Conservation (phyloP, 2,888 invertebrate genomes). For the Monochamus alternatus region DNA sequence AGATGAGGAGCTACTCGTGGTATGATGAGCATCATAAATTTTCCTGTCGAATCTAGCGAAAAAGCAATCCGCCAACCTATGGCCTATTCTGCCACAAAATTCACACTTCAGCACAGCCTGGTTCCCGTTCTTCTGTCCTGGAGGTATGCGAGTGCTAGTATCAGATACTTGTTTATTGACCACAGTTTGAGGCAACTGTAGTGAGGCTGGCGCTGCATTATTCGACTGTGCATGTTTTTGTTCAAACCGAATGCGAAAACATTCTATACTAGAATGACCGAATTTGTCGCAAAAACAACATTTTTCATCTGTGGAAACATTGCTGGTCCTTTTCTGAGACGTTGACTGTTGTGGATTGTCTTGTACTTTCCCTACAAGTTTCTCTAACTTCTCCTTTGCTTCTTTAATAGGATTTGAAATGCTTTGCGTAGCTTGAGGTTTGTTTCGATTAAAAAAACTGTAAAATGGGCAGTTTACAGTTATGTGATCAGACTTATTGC, state of each 20-base stretch:
- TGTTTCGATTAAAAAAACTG: not conserved
- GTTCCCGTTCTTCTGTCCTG: not conserved
- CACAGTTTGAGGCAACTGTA: not conserved
- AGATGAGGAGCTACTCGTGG: not conserved
- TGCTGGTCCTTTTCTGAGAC: not conserved
- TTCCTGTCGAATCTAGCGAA: conserved; percentile 2
- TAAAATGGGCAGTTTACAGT: not conserved
- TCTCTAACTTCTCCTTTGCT: not conserved
- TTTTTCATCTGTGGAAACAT: not conserved
- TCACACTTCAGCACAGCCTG: not conserved
- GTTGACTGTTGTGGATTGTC: not conserved
- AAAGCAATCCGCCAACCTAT: not conserved
- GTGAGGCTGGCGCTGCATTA: not conserved
- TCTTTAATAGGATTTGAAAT: not conserved
- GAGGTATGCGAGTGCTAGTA: not conserved
- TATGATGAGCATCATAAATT: not conserved
- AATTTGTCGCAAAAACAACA: not conserved
- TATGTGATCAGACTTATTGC: not conserved
- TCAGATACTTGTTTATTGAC: not conserved
- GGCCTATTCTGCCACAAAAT: not conserved
- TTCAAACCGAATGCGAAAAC: not conserved
- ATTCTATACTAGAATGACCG: not conserved
- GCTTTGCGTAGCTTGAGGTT: not conserved
- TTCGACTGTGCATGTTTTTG: not conserved
- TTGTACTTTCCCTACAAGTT: not conserved